Evolutionary conservation across 2,113 vertebrate species (phyloP), one percentile per base, ranked within the genome.

Genomic region (Ivindomyrus marchei): DNA sequence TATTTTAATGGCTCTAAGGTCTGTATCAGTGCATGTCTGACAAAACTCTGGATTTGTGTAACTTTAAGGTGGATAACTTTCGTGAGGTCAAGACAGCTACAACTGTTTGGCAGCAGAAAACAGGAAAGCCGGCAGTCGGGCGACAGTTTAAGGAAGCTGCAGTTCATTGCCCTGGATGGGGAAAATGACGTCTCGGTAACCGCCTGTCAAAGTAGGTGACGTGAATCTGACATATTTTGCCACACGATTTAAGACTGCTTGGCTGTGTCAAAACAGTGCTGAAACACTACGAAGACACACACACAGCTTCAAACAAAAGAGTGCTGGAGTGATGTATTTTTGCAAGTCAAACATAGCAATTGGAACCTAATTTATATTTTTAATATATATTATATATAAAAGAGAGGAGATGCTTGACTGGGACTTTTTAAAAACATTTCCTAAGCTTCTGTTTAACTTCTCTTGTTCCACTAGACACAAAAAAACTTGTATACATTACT

Each of bases 141-240:
- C 42, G 62, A n/a, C 50, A 74, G 21, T 53, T 86, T 89, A 50
- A n/a, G 42, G 24, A 85, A 24, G 6, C 27, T 10, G 45, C 15
- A 27, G 58, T 58, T 83, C 45, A 56, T 36, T 31, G 36, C 58
- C 85, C 58, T 50, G 62, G 47, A 88, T 46, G 27, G 62, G 47
- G 58, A 17, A 27, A 87, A 88, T 6, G 50, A 84, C 36, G 31
- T 31, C n/a, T 45, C 42, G 9, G 42, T 85, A 84, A 90, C 88
- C 83, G 36, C 58, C 53, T 88, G 70, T 84, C 42, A 84, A 88
- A 84, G 47, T 49, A 62, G 52, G 70, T 62, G 87, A 90, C 39
- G 36, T n/a, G 39, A 90, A 83, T 52, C n/a, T 90, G 90, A 90
- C 90, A 90, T 21, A 47, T 90, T 90, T 88, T 90, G 74, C 90